Evolutionary conservation across 2,113 vertebrate species (phyloP).

Genomic region (Rhynchomys soricoides): DNA sequence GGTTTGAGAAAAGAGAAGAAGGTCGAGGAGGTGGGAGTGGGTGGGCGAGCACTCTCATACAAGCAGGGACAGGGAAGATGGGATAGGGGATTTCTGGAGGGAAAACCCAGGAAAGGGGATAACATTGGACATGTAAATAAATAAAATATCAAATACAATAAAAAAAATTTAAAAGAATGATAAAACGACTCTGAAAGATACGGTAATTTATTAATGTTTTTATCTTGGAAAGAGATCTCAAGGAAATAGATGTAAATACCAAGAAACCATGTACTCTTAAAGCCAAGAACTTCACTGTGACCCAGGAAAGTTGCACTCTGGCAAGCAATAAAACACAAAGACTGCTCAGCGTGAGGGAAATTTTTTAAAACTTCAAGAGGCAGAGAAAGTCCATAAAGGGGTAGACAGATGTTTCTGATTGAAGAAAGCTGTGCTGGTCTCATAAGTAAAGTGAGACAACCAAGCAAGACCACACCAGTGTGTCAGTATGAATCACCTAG

Average conservation of each 20-base stretch:
- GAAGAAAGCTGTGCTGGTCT: constrained; percentile 45
- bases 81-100: no score
- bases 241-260: constrained; percentile 45
- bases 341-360: not conserved
- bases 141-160: no score
- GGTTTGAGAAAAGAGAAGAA: no score
- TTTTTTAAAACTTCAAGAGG: constrained; percentile 47
- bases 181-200: constrained; percentile 30
- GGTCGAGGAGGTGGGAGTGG: no score
- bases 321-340: not conserved
- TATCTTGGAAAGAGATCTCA: constrained; percentile 52
- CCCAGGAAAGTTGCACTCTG: constrained; percentile 43
- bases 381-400: not conserved
- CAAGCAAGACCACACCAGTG: not conserved
- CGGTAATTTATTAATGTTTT: constrained; percentile 28
- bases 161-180: no score
- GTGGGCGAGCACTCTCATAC: no score
- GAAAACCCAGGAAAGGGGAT: no score
- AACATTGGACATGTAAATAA: no score
- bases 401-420: not conserved
- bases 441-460: not conserved
- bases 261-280: constrained; percentile 58
- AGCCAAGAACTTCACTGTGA: not conserved
- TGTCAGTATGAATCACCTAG: not conserved
- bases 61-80: no score